phyloP scores from a whole-genome alignment of 2,797 vertebrate genomes.

The Characodon lateralis region DNA sequence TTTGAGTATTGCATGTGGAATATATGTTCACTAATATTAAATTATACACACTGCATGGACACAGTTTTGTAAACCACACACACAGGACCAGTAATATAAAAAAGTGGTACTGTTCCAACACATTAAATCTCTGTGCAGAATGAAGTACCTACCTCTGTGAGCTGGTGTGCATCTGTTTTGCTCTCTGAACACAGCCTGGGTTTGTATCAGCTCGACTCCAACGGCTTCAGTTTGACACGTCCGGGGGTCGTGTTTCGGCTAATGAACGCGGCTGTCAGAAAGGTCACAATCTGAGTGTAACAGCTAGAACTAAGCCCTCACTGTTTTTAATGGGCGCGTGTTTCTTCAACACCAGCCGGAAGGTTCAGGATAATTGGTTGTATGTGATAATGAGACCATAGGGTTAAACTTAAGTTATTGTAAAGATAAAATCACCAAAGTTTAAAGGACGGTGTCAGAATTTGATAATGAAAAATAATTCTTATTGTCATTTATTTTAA shows the following conservation, averaged over 20 bases:
- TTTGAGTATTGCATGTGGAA: not conserved
- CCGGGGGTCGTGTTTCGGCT: slow-evolving; percentile 48
- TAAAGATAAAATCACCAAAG: not conserved
- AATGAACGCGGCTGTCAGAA: slow-evolving; percentile 45
- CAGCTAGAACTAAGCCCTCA: slow-evolving; percentile 45
- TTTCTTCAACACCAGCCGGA: slow-evolving; percentile 27
- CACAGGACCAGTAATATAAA: not conserved
- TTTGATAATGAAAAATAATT: slow-evolving; percentile 4
- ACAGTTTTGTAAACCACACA: not conserved
- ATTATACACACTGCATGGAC: not conserved
- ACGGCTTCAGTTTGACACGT: slow-evolving; percentile 34
- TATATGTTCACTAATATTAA: not conserved
- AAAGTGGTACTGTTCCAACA: not conserved
- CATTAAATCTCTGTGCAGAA: not conserved
- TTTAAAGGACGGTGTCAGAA: not conserved
- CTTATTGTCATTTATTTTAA: slow-evolving; percentile 1
- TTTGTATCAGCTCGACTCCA: slow-evolving; percentile 48
- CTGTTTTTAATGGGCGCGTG: slow-evolving; percentile 49
- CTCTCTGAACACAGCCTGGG: slow-evolving; percentile 36
- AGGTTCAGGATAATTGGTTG: slow-evolving; percentile 24
- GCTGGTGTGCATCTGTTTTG: not conserved
- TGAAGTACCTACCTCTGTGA: not conserved
- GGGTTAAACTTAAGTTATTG: slow-evolving; percentile 7
- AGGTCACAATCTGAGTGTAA: slow-evolving; percentile 50
- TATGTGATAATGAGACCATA: slow-evolving; percentile 32